A percentile compares a stretch with the other conserved stretches of the same genome.
Conservation (phyloP, 37 sponge, comb jelly and placozoan species). For the Cliona cf. orientalis region DNA sequence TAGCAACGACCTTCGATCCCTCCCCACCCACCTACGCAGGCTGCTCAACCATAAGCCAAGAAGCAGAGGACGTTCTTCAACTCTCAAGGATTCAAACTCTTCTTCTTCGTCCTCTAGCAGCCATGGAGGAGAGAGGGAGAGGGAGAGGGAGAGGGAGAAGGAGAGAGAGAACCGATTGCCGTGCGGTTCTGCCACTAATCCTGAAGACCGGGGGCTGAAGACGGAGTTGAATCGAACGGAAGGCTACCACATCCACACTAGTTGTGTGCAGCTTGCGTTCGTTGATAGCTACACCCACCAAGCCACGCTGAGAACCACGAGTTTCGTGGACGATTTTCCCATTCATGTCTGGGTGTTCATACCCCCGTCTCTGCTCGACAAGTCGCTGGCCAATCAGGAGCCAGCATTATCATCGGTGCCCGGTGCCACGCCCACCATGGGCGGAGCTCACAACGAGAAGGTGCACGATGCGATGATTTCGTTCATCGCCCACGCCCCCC, state of each 20-base stretch:
- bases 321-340: conserved; percentile 72
- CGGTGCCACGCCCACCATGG: too few relatives aligned
- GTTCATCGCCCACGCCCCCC: conserved; percentile 40
- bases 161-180: too few relatives aligned
- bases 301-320: conserved; percentile 48
- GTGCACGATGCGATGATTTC: conserved; percentile 17
- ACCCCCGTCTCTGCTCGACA: not conserved
- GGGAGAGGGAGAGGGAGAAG: not conserved
- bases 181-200: not conserved
- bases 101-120: not conserved
- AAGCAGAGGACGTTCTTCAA: not conserved
- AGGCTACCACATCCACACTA: conserved; percentile 57
- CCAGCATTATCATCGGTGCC: not conserved
- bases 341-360: conserved; percentile 69
- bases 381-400: not conserved
- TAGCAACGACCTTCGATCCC: conserved; percentile 4
- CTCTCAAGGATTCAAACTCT: not conserved
- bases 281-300: conserved; percentile 31
- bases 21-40: conserved; percentile 34
- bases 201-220: conserved; percentile 1
- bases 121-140: not conserved
- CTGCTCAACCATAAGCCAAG: conserved; percentile 11
- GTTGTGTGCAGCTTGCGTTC: conserved; percentile 61
- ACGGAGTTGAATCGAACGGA: conserved; percentile 20
- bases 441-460: not conserved